phyloP scores from a whole-genome alignment of 2,797 vertebrate species.

The Triplophysa yarkandensis region DNA sequence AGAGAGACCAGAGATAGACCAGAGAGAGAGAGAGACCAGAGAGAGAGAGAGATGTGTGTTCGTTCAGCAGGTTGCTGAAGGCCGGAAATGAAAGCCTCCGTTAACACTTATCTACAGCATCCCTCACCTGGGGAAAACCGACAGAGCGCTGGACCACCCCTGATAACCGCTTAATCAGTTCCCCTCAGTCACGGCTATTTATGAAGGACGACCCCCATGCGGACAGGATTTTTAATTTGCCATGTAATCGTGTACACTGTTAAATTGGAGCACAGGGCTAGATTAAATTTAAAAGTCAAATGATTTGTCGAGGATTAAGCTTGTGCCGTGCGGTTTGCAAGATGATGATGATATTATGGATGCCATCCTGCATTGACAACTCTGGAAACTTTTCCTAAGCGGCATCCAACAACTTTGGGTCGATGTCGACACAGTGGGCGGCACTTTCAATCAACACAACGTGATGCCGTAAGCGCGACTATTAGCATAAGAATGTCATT shows the following conservation, averaged over 20 bases:
- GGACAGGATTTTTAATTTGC: conserved; percentile 88
- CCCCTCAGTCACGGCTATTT: conserved; percentile 84
- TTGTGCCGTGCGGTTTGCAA: conserved; percentile 33
- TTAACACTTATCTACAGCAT: conserved; percentile 70
- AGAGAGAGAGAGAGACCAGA: neutral
- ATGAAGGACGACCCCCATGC: conserved; percentile 87
- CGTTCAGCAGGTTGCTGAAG: conserved; percentile 12
- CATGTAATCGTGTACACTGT: conserved; percentile 86
- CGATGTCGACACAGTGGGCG: conserved; percentile 13
- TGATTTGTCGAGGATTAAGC: conserved; percentile 67
- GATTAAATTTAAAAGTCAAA: conserved; percentile 96
- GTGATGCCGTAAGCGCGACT: conserved; percentile 4
- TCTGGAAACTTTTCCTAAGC: conserved; percentile 26
- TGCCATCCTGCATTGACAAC: conserved; percentile 15
- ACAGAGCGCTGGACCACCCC: conserved; percentile 72
- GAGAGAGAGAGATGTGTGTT: neutral
- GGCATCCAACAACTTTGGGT: conserved; percentile 38
- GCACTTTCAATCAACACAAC: conserved; percentile 51
- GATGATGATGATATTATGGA: conserved; percentile 59
- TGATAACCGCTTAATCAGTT: conserved; percentile 85
- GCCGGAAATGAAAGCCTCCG: conserved; percentile 79
- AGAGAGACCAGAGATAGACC: no score
- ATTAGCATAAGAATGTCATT: conserved; percentile 20
- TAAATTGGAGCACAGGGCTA: conserved; percentile 80
- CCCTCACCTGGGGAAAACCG: conserved; percentile 78